A percentile compares a stretch with the other conserved stretches of the same genome.
These are phyloP conservation scores for Lutraria rhynchaena DNA, from an alignment of 1,140 invertebrate species.

Conservation along the genomic window DNA sequence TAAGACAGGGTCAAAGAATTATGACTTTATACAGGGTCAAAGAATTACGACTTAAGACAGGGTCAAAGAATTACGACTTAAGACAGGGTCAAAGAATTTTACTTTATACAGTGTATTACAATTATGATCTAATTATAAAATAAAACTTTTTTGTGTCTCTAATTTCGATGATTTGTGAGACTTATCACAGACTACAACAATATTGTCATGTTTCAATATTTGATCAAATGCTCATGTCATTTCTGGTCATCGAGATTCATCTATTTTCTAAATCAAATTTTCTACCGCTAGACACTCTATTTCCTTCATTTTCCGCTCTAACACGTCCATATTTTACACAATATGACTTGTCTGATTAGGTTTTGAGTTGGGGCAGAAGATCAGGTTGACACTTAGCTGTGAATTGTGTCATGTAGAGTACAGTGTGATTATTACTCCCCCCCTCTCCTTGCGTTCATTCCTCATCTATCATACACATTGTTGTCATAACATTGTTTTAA, in stretches of 20 bases:
- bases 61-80: no score
- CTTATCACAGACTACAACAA: no score
- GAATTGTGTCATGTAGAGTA: background rate
- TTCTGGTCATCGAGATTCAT: conserved; percentile 46
- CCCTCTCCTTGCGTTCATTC: background rate
- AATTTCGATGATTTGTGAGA: no score
- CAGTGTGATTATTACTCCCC: conserved; percentile 35
- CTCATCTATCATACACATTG: conserved; percentile 44
- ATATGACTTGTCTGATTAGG: conserved; percentile 51
- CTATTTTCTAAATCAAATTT: conserved; percentile 59
- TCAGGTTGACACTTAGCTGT: conserved; percentile 38
- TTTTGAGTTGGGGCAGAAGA: conserved; percentile 31
- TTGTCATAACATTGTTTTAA: no score
- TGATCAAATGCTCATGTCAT: conserved; percentile 49
- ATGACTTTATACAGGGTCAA: no score
- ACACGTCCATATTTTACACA: conserved; percentile 11
- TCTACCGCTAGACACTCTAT: conserved; percentile 60
- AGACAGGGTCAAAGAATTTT: no score
- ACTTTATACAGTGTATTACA: no score
- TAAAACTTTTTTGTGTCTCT: no score
- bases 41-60: no score
- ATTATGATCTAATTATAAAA: no score
- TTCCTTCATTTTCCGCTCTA: conserved; percentile 56
- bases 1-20: no score
- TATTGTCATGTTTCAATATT: no score